Conservation (phyloP, 2,113 vertebrate species). For the Hippopotamus amphibius region DNA sequence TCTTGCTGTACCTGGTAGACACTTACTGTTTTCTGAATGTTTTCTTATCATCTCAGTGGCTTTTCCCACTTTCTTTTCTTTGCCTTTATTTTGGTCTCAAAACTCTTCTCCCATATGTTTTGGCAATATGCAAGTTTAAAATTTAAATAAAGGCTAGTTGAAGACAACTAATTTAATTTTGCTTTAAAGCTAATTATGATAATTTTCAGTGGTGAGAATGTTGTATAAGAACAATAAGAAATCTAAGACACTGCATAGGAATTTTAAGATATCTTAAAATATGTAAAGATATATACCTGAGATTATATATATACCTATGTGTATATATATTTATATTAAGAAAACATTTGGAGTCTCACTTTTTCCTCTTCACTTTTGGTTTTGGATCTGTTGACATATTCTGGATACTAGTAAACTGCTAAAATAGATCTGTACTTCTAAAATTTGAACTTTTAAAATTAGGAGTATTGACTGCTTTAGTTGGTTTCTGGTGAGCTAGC, state of each 20-base stretch:
- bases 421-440: too few species aligned
- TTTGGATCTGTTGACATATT: too few species aligned
- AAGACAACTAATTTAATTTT: constrained; percentile 40
- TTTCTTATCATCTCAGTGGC: neutral
- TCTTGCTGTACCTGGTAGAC: neutral
- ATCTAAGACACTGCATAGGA: neutral
- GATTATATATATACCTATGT: neutral
- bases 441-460: too few species aligned
- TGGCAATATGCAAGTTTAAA: neutral
- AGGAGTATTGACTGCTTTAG: too few species aligned
- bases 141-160: constrained; percentile 30
- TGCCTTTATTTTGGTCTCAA: constrained; percentile 4
- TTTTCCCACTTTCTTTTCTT: constrained; percentile 19
- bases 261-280: constrained; percentile 18
- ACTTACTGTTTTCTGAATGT: neutral
- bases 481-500: too few species aligned
- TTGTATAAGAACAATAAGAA: constrained; percentile 18
- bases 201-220: neutral
- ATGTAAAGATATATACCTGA: neutral
- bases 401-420: too few species aligned
- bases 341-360: neutral
- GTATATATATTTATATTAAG: neutral
- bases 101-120: neutral
- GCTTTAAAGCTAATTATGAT: constrained; percentile 15
- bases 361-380: neutral